Conservation (phyloP, 2,797 vertebrate genomes). For the Naso thynnoides region DNA sequence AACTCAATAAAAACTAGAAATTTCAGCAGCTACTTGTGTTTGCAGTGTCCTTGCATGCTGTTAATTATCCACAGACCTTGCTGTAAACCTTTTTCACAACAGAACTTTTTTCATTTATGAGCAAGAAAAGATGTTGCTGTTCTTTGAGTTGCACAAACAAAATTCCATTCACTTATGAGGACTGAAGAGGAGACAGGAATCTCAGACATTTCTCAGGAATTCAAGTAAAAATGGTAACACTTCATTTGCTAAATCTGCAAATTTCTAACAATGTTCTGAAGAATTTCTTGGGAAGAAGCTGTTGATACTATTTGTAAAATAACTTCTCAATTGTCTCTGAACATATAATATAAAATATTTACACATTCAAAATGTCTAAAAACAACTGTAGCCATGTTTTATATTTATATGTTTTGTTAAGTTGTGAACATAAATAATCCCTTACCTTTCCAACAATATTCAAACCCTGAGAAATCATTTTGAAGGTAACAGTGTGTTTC, state of each 20-base stretch:
- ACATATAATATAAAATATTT: too few relatives aligned
- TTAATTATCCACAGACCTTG: background rate
- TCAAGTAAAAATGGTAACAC: too few relatives aligned
- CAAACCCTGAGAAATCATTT: too few relatives aligned
- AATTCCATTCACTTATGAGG: too few relatives aligned
- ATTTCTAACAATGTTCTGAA: background rate
- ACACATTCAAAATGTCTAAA: too few relatives aligned
- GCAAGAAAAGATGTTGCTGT: background rate
- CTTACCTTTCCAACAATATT: too few relatives aligned
- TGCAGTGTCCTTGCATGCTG: background rate
- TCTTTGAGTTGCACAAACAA: background rate
- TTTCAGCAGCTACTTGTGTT: background rate
- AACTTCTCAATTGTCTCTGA: too few relatives aligned
- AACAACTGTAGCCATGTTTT: too few relatives aligned
- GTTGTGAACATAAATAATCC: too few relatives aligned
- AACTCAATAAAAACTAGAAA: slow-evolving; percentile 2
- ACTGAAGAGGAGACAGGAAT: background rate
- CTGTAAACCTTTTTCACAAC: background rate
- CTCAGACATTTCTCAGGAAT: background rate
- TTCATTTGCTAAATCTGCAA: too few relatives aligned
- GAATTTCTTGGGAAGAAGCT: background rate
- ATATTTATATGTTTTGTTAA: too few relatives aligned
- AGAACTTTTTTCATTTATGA: background rate
- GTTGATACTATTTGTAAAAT: background rate
- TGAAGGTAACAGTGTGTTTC: too few relatives aligned